These are phyloP conservation scores for Tetragnatha versicolor DNA, from an alignment of 1,140 invertebrate species.

Conservation along the genomic window DNA sequence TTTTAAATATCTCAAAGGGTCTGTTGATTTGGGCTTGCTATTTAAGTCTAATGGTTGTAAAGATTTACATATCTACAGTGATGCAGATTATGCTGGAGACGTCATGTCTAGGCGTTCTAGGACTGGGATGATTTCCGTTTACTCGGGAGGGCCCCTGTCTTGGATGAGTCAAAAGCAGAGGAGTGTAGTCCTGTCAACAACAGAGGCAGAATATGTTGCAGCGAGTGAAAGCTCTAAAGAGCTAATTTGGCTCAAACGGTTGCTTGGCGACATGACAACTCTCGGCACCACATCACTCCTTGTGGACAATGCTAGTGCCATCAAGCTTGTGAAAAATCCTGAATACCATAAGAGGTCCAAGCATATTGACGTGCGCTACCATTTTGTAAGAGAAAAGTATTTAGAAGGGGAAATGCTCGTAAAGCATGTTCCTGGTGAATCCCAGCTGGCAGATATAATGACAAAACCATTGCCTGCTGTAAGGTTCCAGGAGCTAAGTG, in stretches of 20 bases:
- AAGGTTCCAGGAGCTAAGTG: background rate
- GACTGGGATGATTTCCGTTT: conserved; percentile 16
- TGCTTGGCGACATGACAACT: conserved; percentile 31
- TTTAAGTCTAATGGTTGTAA: background rate
- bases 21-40: conserved; percentile 55
- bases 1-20: conserved; percentile 65
- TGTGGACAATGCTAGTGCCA: conserved; percentile 57
- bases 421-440: background rate
- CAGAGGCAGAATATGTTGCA: conserved; percentile 51
- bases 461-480: conserved; percentile 47
- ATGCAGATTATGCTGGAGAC: conserved; percentile 57
- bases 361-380: conserved; percentile 44
- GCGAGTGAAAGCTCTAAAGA: conserved; percentile 49
- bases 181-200: conserved; percentile 31
- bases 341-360: conserved; percentile 46
- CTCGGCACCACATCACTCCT: background rate
- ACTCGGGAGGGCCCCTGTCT: background rate
- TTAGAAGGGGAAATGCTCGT: conserved; percentile 15
- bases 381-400: conserved; percentile 61
- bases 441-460: conserved; percentile 52
- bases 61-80: conserved; percentile 58
- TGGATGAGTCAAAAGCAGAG: conserved; percentile 31
- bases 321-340: conserved; percentile 45
- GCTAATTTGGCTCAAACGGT: conserved; percentile 47
- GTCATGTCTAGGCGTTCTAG: conserved; percentile 25